These are phyloP conservation scores for Triplophysa tibetana DNA, from an alignment of 2,113 vertebrate genomes.

Conservation along the genomic window DNA sequence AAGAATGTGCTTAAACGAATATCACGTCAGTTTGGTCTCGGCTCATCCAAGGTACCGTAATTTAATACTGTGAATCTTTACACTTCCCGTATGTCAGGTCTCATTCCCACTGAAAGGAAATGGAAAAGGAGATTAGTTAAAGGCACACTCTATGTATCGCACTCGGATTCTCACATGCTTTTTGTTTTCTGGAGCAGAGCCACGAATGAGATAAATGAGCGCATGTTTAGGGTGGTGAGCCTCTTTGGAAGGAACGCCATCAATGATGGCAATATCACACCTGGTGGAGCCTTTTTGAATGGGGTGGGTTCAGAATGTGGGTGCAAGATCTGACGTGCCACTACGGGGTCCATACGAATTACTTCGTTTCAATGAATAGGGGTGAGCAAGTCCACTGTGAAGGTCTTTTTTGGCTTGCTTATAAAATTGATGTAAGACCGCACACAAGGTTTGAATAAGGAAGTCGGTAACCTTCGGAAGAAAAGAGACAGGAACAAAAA, in stretches of 20 bases:
- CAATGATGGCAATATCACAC: neutral
- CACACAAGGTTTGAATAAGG: slow-evolving; percentile 11
- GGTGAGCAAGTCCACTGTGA: slow-evolving; percentile 54
- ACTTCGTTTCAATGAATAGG: slow-evolving; percentile 66
- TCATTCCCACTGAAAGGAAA: slow-evolving; percentile 1
- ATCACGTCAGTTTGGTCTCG: slow-evolving; percentile 7
- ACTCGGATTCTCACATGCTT: neutral
- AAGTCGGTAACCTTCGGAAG: slow-evolving; percentile 19
- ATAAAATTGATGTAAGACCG: neutral
- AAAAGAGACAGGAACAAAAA: neutral
- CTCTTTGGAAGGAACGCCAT: slow-evolving; percentile 22
- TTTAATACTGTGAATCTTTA: slow-evolving; percentile 52
- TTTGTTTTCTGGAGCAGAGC: slow-evolving; percentile 1
- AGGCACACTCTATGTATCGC: neutral
- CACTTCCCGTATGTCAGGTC: slow-evolving; percentile 33
- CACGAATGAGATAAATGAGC: neutral
- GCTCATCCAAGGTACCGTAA: slow-evolving; percentile 37
- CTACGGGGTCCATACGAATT: slow-evolving; percentile 40
- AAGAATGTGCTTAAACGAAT: slow-evolving; percentile 13
- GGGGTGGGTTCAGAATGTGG: slow-evolving; percentile 55
- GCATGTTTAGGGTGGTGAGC: slow-evolving; percentile 32
- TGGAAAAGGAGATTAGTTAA: neutral
- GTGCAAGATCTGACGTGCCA: slow-evolving; percentile 62
- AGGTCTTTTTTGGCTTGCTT: slow-evolving; percentile 28
- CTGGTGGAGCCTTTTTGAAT: slow-evolving; percentile 66